Evolutionary conservation across 2,797 vertebrate genomes (phyloP), one percentile per base, ranked within the genome.

Genomic region (Etheostoma perlongum): DNA sequence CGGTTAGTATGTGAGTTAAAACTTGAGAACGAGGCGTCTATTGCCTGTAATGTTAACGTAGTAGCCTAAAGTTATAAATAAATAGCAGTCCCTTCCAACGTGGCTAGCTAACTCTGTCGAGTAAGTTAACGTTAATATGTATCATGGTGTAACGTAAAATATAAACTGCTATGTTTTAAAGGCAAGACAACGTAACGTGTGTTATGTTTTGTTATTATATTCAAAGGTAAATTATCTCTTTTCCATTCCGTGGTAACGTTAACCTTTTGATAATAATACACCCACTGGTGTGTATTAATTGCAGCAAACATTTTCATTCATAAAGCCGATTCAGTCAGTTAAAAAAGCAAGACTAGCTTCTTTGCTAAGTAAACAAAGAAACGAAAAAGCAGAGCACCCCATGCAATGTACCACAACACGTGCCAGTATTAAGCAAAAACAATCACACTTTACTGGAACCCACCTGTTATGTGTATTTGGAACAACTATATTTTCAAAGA

Each of bases 1-100:
- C 2, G 1, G 1, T 0, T 27, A 0, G 5, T 0, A 4, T 14
- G 0, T 1, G 3, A 14, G 13, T 1, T 15, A 1, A 21, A 70
- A 14, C 2, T 30, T 0, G 5, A 19, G 0, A 54, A 14, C 3
- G 13, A 3, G 0, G 0, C 0, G 1, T 59, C 70, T 67, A n/a
- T 59, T 59, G 7, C 19, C 1, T 23, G 1, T 30, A 42, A 18
- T 9, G 5, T 30, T 8, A 4, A 44, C 0, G 11, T 27, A 18
- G 1, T 19, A 11, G 25, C 11, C 0, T 15, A 6, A 7, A 72
- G 1, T 57, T 14, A 23, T 2, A 4, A 13, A 36, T 1, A 58
- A 6, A 15, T 44, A 15, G 13, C 4, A 2, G 23, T 7, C 1
- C 4, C 1, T 18, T 48, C 9, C 65, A 75, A n/a, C 76, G 23